Conservation (phyloP, 1,140 invertebrate species). For the Dendrolimus kikuchii region DNA sequence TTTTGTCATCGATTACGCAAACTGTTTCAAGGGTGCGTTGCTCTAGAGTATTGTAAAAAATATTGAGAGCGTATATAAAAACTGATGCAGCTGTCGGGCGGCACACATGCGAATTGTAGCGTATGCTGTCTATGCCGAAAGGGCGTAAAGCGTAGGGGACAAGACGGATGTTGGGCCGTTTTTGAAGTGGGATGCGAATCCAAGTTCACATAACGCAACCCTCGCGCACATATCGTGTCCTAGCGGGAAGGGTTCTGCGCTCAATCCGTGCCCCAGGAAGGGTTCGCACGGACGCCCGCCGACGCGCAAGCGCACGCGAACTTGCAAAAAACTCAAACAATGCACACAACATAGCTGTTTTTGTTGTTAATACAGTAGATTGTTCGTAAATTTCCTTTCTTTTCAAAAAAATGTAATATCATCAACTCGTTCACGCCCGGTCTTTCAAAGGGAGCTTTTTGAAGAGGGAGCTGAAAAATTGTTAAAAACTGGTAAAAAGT, state of each 20-base stretch:
- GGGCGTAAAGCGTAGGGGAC: slow-evolving; percentile 25
- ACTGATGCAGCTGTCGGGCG: slow-evolving; percentile 63
- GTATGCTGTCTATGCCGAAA: slow-evolving; percentile 23
- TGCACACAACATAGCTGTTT: slow-evolving; percentile 58
- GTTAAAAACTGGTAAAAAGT: slow-evolving; percentile 69
- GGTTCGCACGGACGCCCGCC: slow-evolving; percentile 61
- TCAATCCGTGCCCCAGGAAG: slow-evolving; percentile 55
- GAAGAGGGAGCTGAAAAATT: slow-evolving; percentile 64
- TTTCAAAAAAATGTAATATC: slow-evolving; percentile 68
- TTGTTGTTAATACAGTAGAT: slow-evolving; percentile 68
- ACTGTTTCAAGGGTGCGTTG: slow-evolving; percentile 71
- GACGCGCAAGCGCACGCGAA: slow-evolving; percentile 70
- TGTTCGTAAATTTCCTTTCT: slow-evolving; percentile 68
- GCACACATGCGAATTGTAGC: slow-evolving; percentile 70
- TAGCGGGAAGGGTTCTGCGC: slow-evolving; percentile 51
- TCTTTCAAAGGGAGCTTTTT: slow-evolving; percentile 64
- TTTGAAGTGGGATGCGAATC: slow-evolving; percentile 4
- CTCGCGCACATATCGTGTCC: slow-evolving; percentile 39
- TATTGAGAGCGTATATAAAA: slow-evolving; percentile 67
- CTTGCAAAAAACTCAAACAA: slow-evolving; percentile 65
- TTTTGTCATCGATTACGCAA: slow-evolving; percentile 73
- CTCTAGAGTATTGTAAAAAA: slow-evolving; percentile 63
- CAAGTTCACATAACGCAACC: slow-evolving; percentile 32
- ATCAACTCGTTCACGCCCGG: slow-evolving; percentile 72
- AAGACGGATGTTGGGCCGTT: slow-evolving; percentile 21